Percentiles rank a stretch among this genome's conserved stretches.
Evolutionary conservation across 2,113 vertebrate genomes (phyloP).

Genomic region (Rhea pennata): DNA sequence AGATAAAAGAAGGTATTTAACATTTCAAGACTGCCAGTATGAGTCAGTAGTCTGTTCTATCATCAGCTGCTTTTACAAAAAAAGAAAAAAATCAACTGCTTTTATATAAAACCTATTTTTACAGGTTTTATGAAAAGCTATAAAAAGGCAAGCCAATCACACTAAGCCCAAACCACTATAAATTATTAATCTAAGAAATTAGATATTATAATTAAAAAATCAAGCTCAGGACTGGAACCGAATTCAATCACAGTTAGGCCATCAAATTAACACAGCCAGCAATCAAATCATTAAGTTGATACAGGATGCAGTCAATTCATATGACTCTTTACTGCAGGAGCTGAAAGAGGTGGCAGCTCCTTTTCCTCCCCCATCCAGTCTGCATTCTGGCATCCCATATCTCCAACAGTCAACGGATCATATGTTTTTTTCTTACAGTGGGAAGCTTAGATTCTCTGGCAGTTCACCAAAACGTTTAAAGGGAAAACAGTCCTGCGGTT

Average conservation of each 20-base stretch:
- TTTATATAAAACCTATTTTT: neutral
- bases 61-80: neutral
- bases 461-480: neutral
- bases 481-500: neutral
- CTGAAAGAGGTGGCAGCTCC: neutral
- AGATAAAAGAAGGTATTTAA: neutral
- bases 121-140: neutral
- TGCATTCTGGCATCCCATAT: accelerated
- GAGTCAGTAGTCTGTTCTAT: neutral
- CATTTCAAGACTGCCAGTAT: neutral
- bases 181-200: neutral
- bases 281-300: neutral
- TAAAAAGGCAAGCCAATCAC: neutral
- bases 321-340: neutral
- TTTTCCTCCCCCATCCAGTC: neutral
- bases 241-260: neutral
- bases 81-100: neutral
- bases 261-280: neutral
- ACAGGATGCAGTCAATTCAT: neutral
- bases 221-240: neutral
- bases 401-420: neutral
- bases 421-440: neutral
- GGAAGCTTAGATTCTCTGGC: neutral
- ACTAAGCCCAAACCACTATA: neutral
- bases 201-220: neutral